These are phyloP conservation scores for Ariopsis seemanni DNA, from an alignment of 2,113 vertebrate species.

Conservation along the genomic window DNA sequence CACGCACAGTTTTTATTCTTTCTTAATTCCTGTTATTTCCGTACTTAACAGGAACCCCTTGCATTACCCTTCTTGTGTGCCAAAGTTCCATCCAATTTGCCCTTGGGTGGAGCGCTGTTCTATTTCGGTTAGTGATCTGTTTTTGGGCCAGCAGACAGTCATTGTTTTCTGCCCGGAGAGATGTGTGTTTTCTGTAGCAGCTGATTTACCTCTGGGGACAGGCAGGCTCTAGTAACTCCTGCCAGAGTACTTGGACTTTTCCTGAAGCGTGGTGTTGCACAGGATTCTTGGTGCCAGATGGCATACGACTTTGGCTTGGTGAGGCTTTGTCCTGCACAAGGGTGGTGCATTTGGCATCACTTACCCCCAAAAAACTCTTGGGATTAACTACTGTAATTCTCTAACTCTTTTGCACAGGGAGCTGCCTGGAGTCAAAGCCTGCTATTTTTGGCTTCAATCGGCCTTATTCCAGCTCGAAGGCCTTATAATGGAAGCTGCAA, in stretches of 20 bases:
- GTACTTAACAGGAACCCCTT: slow-evolving; percentile 24
- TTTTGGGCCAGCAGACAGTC: slow-evolving; percentile 39
- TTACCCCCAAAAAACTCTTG: slow-evolving; percentile 5
- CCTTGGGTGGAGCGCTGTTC: slow-evolving; percentile 28
- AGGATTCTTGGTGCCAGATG: slow-evolving; percentile 30
- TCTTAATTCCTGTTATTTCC: slow-evolving; percentile 5
- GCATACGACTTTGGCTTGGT: slow-evolving; percentile 1
- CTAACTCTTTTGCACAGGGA: not conserved
- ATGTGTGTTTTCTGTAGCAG: slow-evolving; percentile 38
- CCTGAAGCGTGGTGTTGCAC: slow-evolving; percentile 6
- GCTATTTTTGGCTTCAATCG: not conserved
- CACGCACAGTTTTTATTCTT: not conserved
- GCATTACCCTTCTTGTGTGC: not conserved
- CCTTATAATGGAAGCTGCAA: not conserved
- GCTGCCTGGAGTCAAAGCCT: slow-evolving; percentile 3
- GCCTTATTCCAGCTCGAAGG: slow-evolving; percentile 1
- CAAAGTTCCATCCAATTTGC: slow-evolving; percentile 5
- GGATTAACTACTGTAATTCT: slow-evolving; percentile 28
- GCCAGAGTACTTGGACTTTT: slow-evolving; percentile 32
- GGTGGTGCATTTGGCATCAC: not conserved
- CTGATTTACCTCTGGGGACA: slow-evolving; percentile 42
- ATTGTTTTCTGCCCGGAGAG: slow-evolving; percentile 36
- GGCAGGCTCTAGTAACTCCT: not conserved
- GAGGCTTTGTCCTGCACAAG: slow-evolving; percentile 5
- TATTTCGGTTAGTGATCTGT: slow-evolving; percentile 50